These are phyloP conservation scores for Oopsacas minuta DNA, from an alignment of 37 sponge, comb jelly and placozoan species.

Conservation along the genomic window DNA sequence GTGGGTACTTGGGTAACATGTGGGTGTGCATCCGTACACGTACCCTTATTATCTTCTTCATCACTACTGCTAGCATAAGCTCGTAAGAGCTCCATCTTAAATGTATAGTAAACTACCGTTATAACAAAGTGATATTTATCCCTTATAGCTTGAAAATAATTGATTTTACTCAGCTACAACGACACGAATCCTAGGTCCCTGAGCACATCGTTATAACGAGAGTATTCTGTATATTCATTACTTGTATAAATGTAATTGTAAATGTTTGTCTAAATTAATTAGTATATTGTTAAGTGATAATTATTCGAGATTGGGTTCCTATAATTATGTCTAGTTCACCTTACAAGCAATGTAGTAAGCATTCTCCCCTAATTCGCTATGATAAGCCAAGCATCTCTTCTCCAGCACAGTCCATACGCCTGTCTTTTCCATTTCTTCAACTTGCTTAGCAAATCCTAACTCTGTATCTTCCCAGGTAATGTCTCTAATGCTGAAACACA, in stretches of 20 bases:
- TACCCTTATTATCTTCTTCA: not conserved
- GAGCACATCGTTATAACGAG: no score
- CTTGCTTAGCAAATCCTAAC: not conserved
- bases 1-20: not conserved
- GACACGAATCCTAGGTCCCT: no score
- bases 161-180: no score
- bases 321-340: not conserved
- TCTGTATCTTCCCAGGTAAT: not conserved
- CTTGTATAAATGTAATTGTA: no score
- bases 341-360: not conserved
- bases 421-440: not conserved
- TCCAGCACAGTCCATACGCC: not conserved
- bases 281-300: no score
- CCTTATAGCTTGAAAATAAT: not conserved
- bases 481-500: not conserved
- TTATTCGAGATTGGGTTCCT: no score
- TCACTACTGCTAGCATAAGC: conserved; percentile 20
- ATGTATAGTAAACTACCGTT: not conserved
- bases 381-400: not conserved
- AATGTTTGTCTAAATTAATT: no score
- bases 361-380: not conserved
- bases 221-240: no score
- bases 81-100: conserved; percentile 15
- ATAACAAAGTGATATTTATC: not conserved
- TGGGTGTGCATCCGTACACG: not conserved